Percentiles rank a stretch among this genome's conserved stretches.
phyloP scores from a whole-genome alignment of 1,140 invertebrate genomes.

The Trachymyrmex cornetzi region DNA sequence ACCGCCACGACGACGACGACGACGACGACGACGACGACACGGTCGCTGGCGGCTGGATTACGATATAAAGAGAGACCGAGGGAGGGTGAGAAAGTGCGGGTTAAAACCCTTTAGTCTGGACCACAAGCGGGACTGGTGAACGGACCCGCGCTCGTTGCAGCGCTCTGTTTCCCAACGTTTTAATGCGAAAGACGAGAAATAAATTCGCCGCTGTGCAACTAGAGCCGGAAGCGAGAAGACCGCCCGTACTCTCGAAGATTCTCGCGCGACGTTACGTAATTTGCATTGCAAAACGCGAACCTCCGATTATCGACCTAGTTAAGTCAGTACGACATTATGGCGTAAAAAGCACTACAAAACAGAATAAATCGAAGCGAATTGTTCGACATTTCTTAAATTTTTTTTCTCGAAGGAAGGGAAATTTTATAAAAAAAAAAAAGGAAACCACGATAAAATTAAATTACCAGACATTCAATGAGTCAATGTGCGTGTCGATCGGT shows the following conservation, averaged over 20 bases:
- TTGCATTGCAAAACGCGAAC: slow-evolving; percentile 36
- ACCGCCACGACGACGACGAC: slow-evolving; percentile 30
- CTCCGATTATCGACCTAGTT: slow-evolving; percentile 44
- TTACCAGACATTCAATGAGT: slow-evolving; percentile 14
- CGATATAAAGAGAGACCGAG: slow-evolving; percentile 55
- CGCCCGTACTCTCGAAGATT: slow-evolving; percentile 1
- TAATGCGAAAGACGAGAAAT: slow-evolving; percentile 76
- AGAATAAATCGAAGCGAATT: not conserved
- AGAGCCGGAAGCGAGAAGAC: slow-evolving; percentile 11
- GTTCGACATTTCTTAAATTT: not conserved
- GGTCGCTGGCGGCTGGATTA: slow-evolving; percentile 21
- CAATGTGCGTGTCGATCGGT: slow-evolving; percentile 46
- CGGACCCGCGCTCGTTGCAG: slow-evolving; percentile 66
- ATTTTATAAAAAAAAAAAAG: not conserved
- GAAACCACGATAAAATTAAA: slow-evolving; percentile 6
- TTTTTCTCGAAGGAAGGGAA: not conserved
- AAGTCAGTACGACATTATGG: not conserved
- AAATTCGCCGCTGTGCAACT: slow-evolving; percentile 70
- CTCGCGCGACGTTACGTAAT: not conserved
- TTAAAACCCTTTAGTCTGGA: slow-evolving; percentile 86
- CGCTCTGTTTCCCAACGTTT: slow-evolving; percentile 81
- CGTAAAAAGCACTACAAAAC: not conserved
- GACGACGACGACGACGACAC: slow-evolving; percentile 42
- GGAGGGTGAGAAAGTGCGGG: slow-evolving; percentile 65
- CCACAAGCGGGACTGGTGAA: slow-evolving; percentile 73